Evolutionary conservation across 1,140 invertebrate genomes (phyloP).

Genomic region (Drosophila dunni): DNA sequence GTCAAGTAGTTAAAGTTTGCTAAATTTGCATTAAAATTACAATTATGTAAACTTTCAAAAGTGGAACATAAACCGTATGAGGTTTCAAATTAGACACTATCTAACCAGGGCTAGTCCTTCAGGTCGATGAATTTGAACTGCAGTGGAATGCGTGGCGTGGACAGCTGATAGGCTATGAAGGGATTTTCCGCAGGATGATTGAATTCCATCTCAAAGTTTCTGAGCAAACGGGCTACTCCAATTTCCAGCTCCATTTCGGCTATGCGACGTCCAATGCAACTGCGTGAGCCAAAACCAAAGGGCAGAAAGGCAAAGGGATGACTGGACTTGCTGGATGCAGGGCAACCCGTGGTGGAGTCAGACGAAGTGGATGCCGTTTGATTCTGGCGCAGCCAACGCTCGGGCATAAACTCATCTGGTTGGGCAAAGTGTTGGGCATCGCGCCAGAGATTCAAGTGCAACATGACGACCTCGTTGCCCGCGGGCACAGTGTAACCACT

Average conservation of each 20-base stretch:
- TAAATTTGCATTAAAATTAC: not conserved
- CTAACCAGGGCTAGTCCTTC: not conserved
- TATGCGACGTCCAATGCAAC: conserved; percentile 87
- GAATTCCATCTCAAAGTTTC: conserved; percentile 86
- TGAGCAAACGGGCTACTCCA: conserved; percentile 86
- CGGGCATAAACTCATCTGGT: conserved; percentile 86
- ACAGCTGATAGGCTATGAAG: conserved; percentile 45
- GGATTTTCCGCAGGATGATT: conserved; percentile 62
- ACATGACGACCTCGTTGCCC: conserved; percentile 85
- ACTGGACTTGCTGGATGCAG: conserved; percentile 69
- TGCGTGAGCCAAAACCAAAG: conserved; percentile 87
- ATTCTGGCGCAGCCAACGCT: conserved; percentile 85
- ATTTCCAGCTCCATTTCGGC: conserved; percentile 89
- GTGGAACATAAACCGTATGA: not conserved
- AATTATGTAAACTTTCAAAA: conserved; percentile 12
- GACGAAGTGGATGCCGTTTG: not conserved
- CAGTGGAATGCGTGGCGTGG: conserved; percentile 52
- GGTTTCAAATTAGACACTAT: too few relatives aligned
- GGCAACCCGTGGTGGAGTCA: not conserved
- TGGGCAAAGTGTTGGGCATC: conserved; percentile 85
- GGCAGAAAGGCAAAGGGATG: conserved; percentile 87
- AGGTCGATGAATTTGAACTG: conserved; percentile 56
- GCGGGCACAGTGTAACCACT: conserved; percentile 86
- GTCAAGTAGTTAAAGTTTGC: not conserved
- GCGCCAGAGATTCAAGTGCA: conserved; percentile 82